Evolutionary conservation across 2,113 vertebrate species (phyloP), one percentile per base, ranked within the genome.

Genomic region (Corydoras maculifer): DNA sequence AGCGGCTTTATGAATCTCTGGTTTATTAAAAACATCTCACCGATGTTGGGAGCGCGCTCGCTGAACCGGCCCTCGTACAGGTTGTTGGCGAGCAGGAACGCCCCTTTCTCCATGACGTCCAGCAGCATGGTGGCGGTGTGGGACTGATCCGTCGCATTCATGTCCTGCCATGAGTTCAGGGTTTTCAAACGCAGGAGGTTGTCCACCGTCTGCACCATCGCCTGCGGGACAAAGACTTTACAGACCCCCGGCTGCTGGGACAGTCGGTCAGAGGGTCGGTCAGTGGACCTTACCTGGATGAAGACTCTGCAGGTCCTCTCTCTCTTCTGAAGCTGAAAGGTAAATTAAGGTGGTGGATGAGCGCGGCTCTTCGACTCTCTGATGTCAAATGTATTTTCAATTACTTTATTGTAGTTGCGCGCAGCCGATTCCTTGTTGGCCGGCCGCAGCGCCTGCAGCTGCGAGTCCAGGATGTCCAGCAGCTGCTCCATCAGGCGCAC

Each of bases 401-500:
- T 63, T 79, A 96, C 95, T 93, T 97, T 96, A 83, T 94, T 96
- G 81, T 96, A 97, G 83, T 94, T 98, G 65, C 94, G 93, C 11
- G 94, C 90, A 0, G 95, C 94, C 0, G 93, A 92, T 69, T 97
- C 94, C 25, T 94, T 90, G 81, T 94, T 94, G 1, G 93, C 92
- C 4, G 94, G 95, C 55, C 93, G 85, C 71, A 98, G 86, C 0
- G 93, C 95, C 85, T 97, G 95, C 0, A 98, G 90, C 81, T 98
- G 95, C 3, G 93, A 91, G 2, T 97, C 95, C 81, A 98, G 87
- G 70, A 97, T 97, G 81, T 98, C 94, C 50, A 98, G 81, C 59
- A 98, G 87, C 78, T 98, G 94, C 74, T 97, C 94, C 82, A 97
- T 92, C 2, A 98, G 88, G 64, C 87, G 91, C 80, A 97, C 94